Evolutionary conservation across 2,888 invertebrate genomes (phyloP).

Genomic region (Neoscelio sp.): DNA sequence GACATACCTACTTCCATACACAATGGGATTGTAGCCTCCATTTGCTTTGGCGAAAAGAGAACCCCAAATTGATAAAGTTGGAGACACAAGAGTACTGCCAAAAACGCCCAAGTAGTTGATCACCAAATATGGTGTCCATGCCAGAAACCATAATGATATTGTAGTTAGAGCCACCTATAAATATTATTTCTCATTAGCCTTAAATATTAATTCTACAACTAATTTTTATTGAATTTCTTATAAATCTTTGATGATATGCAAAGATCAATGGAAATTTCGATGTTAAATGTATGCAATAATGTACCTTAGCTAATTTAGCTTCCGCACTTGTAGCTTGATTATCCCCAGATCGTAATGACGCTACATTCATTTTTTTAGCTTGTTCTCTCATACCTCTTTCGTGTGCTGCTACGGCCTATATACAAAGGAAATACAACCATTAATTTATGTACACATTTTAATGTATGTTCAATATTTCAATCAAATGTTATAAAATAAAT

Average conservation of each 20-base stretch:
- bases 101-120: conserved; percentile 93
- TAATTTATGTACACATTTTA: no score
- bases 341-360: conserved; percentile 85
- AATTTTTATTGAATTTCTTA: conserved; percentile 68
- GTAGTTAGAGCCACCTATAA: conserved; percentile 85
- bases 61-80: conserved; percentile 93
- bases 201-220: no score
- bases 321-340: conserved; percentile 84
- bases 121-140: conserved; percentile 88
- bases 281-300: not conserved
- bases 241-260: conserved; percentile 43
- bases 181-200: no score
- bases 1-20: conserved; percentile 84
- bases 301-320: conserved; percentile 85
- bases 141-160: conserved; percentile 87
- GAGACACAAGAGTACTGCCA: conserved; percentile 88
- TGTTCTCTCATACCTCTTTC: conserved; percentile 86
- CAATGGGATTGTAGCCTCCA: conserved; percentile 84
- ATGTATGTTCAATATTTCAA: no score
- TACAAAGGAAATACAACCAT: no score
- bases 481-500: no score
- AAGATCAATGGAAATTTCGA: not conserved
- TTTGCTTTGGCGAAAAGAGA: conserved; percentile 91
- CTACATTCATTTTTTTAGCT: conserved; percentile 87
- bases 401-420: conserved; percentile 84